phyloP scores from a whole-genome alignment of 2,888 invertebrate species.

The Noctua comes region DNA sequence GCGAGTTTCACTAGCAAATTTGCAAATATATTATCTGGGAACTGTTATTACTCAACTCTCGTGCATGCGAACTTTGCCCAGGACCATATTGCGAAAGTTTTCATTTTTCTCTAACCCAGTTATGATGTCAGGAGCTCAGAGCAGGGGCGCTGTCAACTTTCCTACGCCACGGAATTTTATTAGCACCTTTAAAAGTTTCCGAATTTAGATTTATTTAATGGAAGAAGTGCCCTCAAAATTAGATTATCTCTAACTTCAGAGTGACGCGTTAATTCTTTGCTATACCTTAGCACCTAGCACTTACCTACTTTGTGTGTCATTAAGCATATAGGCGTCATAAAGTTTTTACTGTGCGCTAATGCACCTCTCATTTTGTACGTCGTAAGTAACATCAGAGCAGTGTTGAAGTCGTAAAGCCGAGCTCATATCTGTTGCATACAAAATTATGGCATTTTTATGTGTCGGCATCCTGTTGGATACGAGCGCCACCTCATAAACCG shows the following conservation, averaged over 20 bases:
- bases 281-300: neutral
- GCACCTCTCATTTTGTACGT: constrained; percentile 62
- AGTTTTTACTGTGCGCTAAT: constrained; percentile 59
- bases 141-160: constrained; percentile 77
- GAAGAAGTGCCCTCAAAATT: constrained; percentile 67
- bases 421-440: constrained; percentile 83
- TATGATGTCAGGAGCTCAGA: constrained; percentile 77
- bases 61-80: constrained; percentile 78
- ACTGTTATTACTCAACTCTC: constrained; percentile 79
- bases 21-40: constrained; percentile 79
- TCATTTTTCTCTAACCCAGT: constrained; percentile 87
- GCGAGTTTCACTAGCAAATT: constrained; percentile 74
- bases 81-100: constrained; percentile 87
- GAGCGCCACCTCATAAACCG: constrained; percentile 82
- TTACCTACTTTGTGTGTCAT: constrained; percentile 40
- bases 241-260: constrained; percentile 49
- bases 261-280: constrained; percentile 20
- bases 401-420: constrained; percentile 71
- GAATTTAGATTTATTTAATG: constrained; percentile 75
- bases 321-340: constrained; percentile 36
- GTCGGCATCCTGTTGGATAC: constrained; percentile 75
- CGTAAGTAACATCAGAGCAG: constrained; percentile 60
- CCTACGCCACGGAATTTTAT: constrained; percentile 77
- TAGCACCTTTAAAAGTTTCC: constrained; percentile 77
- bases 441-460: constrained; percentile 85